Evolutionary conservation across 2,113 vertebrate species (phyloP), one percentile per base, ranked within the genome.

Genomic region (Zingel zingel): DNA sequence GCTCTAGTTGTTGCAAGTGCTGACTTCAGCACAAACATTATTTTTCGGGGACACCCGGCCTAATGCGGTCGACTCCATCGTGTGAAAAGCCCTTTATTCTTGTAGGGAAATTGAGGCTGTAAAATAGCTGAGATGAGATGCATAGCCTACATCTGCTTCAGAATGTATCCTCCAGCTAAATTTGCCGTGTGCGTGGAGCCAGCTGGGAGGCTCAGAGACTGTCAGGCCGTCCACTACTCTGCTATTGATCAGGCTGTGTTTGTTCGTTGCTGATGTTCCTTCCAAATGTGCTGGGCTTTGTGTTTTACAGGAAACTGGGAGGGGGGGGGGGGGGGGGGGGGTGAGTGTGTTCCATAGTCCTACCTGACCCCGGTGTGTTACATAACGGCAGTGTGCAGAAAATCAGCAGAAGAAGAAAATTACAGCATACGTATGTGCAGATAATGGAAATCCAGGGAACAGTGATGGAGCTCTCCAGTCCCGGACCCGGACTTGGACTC

Each of bases 251-350:
- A 5, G 50, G 14, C 53, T 33, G 79, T 48, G 61, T 89, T 89
- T 83, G 89, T 83, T 88, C 81, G 56, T 51, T 89, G 91, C 88
- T 91, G 90, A 89, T 89, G 87, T 87, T 45, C 78, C 45, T 83
- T 56, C 1, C 50, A 87, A 92, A 86, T 90, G 39, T 78, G 85
- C 90, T 90, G 72, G 50, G 65, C 39, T 80, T 68, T 61, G 67
- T 80, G 85, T 77, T 91, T 91, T 48, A 59, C 62, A 61, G 75
- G 76, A 85, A 86, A 75, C 47, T 14, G 53, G 36, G 27, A 23
- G 21, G 48, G 12, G 27, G 30, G 21, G 48, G 12, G 11, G 47
- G 16, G 25, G 25, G 2, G 12, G 25, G 7, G 53, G 33, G 2
- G 25, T 5, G 21, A 8, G 39, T 3, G 33, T 33, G 66, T 74